Base-by-base conservation (phyloP, 1,140 invertebrate genomes). In the Pinna nobilis region DNA sequence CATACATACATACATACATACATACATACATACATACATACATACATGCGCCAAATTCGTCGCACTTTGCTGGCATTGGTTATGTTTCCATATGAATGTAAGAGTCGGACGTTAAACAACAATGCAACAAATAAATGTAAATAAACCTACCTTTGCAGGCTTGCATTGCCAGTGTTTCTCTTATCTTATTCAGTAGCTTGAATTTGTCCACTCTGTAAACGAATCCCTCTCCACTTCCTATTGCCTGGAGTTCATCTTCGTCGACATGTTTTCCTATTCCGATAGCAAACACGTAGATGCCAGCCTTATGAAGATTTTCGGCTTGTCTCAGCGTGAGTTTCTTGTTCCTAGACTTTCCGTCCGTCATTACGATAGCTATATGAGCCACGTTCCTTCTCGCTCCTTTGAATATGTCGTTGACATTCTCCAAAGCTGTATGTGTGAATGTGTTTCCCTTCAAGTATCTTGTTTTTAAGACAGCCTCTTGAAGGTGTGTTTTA, bases 231-330 rank as follows among this genome's bases (percentile, higher is more conserved):
- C 69, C 18, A 35, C 68, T 78, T 11, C 82, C 82, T 5, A 85
- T 82, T 13, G 44, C 74, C 13, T 71, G 71, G 13, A 85, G 73
- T 74, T 85, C 83, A 0, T 66, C 47, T 30, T 50, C n/a, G 28
- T 81, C 76, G 9, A 77, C 71, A 3, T 67, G 55, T 2, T 76
- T 51, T 7, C 84, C 83, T 11, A 86, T 77, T 6, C 84, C 84
- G 35, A 85, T 74, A 1, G 83, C 79, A 57, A 80, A 80, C n/a
- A 86, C 68, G 13, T 76, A 74, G 28, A 86, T 74, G 6, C 83
- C 84, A 9, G 51, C 41, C 11, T 77, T 68, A 28, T 72, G 75
- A 0, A 76, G 50, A 0, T 59, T 63, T 37, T 50, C 37, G 0
- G 83, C 83, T 32, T 77, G 69, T 28, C 41, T 49, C 20, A 59